Conservation (phyloP, 1,140 invertebrate species). For the Andricus grossulariae region DNA sequence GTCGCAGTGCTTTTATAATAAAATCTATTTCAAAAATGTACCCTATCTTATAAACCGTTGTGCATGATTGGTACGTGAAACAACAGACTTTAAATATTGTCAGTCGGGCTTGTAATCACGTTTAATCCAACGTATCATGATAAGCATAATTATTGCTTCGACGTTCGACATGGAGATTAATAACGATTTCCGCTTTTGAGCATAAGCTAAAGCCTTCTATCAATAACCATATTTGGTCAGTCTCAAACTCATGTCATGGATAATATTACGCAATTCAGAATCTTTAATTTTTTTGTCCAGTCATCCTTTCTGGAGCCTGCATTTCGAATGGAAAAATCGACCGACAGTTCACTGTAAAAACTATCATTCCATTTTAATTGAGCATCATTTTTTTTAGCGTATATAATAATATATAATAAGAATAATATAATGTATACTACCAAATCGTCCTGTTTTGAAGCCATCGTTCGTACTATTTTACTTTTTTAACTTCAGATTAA, state of each 20-base stretch:
- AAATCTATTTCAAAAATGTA: background rate
- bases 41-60: background rate
- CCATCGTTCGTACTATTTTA: too few relatives aligned
- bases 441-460: too few relatives aligned
- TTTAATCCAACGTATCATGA: slow-evolving; percentile 15
- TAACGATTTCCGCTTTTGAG: slow-evolving; percentile 15
- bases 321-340: too few relatives aligned
- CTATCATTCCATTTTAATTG: too few relatives aligned
- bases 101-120: background rate
- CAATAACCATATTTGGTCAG: slow-evolving; percentile 11
- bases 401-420: too few relatives aligned
- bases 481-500: too few relatives aligned
- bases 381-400: too few relatives aligned
- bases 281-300: too few relatives aligned
- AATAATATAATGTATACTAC: too few relatives aligned
- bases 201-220: slow-evolving; percentile 18
- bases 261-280: background rate
- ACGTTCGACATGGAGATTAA: slow-evolving; percentile 17
- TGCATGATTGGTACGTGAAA: background rate
- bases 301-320: too few relatives aligned
- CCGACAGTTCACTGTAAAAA: too few relatives aligned
- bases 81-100: background rate
- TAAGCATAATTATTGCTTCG: slow-evolving; percentile 12
- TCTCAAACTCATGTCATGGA: background rate
- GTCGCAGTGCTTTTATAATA: background rate